phyloP scores from a whole-genome alignment of 2,113 vertebrate species.

The Salminus brasiliensis region DNA sequence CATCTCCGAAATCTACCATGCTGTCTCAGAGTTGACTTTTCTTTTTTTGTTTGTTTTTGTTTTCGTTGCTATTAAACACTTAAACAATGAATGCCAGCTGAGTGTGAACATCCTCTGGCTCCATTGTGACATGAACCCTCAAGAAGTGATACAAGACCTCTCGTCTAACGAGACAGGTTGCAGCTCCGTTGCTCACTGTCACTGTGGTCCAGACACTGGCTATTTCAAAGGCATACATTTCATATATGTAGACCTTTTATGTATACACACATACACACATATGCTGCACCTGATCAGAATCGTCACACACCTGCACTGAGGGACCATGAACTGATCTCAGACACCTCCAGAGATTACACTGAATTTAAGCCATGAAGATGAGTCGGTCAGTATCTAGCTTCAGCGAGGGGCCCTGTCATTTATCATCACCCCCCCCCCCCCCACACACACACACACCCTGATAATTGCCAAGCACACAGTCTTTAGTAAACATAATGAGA shows the following conservation, averaged over 20 bases:
- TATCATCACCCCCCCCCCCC: no score
- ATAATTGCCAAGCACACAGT: not conserved
- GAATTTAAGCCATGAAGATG: conserved; percentile 24
- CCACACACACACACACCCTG: no score
- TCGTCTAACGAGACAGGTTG: not conserved
- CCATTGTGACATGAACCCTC: conserved; percentile 18
- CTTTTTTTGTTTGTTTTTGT: no score
- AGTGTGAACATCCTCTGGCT: conserved; percentile 42
- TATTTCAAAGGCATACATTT: not conserved
- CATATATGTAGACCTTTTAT: not conserved
- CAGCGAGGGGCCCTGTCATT: not conserved
- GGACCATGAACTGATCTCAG: conserved; percentile 26
- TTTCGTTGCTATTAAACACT: conserved; percentile 67
- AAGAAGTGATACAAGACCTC: not conserved
- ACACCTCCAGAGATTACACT: conserved; percentile 9
- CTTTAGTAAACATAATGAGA: not conserved
- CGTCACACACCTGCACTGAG: conserved; percentile 5
- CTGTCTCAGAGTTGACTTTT: conserved; percentile 70
- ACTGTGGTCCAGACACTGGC: conserved; percentile 1
- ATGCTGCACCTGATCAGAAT: conserved; percentile 4
- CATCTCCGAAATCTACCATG: conserved; percentile 70
- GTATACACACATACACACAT: not conserved
- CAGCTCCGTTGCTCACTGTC: not conserved
- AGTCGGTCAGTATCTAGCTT: not conserved
- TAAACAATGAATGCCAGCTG: conserved; percentile 58